Percentiles rank a stretch among this genome's conserved stretches.
These are phyloP conservation scores for Ennomos erosarius DNA, from an alignment of 2,888 invertebrate species.

Conservation along the genomic window DNA sequence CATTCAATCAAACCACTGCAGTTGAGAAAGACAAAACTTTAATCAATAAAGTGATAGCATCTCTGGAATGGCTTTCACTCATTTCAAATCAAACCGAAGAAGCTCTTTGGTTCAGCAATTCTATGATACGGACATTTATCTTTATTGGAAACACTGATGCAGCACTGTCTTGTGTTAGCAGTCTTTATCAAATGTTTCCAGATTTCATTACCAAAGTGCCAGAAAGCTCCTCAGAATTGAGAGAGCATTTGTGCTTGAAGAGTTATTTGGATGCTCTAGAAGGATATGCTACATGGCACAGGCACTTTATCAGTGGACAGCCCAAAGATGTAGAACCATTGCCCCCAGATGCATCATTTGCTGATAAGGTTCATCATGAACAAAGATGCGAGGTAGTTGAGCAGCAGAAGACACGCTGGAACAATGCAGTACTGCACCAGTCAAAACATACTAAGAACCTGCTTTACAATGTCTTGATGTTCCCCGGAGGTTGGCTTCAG, in stretches of 20 bases:
- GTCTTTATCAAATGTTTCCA: slow-evolving; percentile 69
- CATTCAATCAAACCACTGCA: slow-evolving; percentile 88
- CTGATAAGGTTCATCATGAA: slow-evolving; percentile 95
- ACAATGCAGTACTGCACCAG: slow-evolving; percentile 88
- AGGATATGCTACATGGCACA: slow-evolving; percentile 95
- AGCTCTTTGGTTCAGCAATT: slow-evolving; percentile 94
- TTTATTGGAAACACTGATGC: slow-evolving; percentile 93
- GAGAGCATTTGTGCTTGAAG: slow-evolving; percentile 95
- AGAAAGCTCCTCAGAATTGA: slow-evolving; percentile 79
- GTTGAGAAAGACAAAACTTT: slow-evolving; percentile 78
- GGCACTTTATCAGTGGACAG: slow-evolving; percentile 91
- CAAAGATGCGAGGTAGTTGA: slow-evolving; percentile 92
- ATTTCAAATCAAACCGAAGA: slow-evolving; percentile 92
- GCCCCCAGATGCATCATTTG: slow-evolving; percentile 88
- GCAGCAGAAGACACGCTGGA: slow-evolving; percentile 92
- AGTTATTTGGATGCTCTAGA: slow-evolving; percentile 95
- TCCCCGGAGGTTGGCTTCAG: slow-evolving; percentile 96
- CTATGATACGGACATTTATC: slow-evolving; percentile 93
- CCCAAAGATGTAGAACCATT: slow-evolving; percentile 89
- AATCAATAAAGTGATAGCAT: slow-evolving; percentile 72
- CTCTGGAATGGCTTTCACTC: slow-evolving; percentile 95
- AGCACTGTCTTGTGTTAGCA: slow-evolving; percentile 89
- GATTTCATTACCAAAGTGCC: slow-evolving; percentile 70
- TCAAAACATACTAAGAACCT: slow-evolving; percentile 91
- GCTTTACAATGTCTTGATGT: slow-evolving; percentile 94